These are phyloP conservation scores for Spizaetus ornatus DNA, from an alignment of 2,113 vertebrate genomes.

Conservation along the genomic window DNA sequence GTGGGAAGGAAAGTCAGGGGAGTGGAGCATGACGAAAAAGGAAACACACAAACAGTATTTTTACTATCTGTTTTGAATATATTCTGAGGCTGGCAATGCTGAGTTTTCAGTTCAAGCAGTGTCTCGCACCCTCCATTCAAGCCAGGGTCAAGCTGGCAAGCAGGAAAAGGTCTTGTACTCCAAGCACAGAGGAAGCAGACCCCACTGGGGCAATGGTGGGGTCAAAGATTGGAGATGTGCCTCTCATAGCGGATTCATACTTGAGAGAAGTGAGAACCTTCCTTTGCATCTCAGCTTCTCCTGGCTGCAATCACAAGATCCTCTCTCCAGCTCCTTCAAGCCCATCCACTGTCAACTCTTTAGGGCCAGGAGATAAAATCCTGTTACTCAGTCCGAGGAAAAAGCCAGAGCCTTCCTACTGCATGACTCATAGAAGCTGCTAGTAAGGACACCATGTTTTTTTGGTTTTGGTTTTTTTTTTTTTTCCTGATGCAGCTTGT, in stretches of 20 bases:
- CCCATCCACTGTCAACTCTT: background rate
- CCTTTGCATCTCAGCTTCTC: background rate
- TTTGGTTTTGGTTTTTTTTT: background rate
- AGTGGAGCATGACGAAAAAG: background rate
- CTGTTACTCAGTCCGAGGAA: background rate
- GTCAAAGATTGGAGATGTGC: background rate
- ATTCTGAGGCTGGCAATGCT: background rate
- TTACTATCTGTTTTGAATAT: background rate
- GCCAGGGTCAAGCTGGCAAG: background rate
- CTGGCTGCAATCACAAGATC: background rate
- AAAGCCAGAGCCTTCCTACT: background rate
- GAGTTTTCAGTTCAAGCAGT: background rate
- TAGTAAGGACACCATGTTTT: background rate
- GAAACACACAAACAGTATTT: background rate
- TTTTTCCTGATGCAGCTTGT: background rate
- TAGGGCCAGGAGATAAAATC: background rate
- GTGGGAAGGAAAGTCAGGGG: background rate
- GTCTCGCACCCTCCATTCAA: background rate
- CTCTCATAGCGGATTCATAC: rapidly evolving
- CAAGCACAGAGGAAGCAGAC: background rate
- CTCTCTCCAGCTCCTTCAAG: background rate
- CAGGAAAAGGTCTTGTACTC: background rate
- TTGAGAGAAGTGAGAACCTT: background rate
- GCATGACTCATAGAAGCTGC: background rate
- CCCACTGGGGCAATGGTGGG: background rate